Evolutionary conservation across 2,888 invertebrate genomes (phyloP), one percentile per base, ranked within the genome.

Genomic region (Isoperla grammatica): DNA sequence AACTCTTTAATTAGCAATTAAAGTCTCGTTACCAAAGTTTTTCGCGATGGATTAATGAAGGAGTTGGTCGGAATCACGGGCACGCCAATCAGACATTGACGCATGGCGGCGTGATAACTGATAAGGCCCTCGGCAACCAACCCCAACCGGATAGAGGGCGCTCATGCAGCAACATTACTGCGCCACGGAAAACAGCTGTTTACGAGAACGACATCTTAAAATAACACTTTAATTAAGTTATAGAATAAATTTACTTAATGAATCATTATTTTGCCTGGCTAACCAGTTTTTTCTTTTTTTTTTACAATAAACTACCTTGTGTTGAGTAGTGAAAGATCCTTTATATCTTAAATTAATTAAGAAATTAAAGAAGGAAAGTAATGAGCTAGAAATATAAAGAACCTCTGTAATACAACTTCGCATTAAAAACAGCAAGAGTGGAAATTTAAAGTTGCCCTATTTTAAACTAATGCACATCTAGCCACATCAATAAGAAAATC

Each of bases 1-100:
- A 57, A 57, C 57, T 40, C 45, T 49, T 13, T 57, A 57, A 57
- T 23, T 46, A 57, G 43, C 57, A 57, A 57, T 57, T 57, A 48
- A 49, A 49, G 50, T 42, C 57, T 49, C 57, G 45, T 57, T 57
- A 57, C 39, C 19, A 9, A 50, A 48, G 49, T 19, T 48, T 57
- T 57, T 57, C 20, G 37, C 17, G 6, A 20, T 46, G 49, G 8
- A 23, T 48, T 57, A 57, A 57, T 57, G 57, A 57, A 57, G 57
- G 17, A 49, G 49, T 57, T 23, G 23, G 49, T n/a, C 17, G 12
- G 42, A 23, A 50, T 15, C 19, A 19, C 39, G 2, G 17, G 17
- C 50, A 4, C 53, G 13, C 19, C 22, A 46, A 46, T 46, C 29
- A 50, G 49, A n/a, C 49, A 50, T 50, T 50, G 49, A 29, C 29